Evolutionary conservation across 2,888 invertebrate species (phyloP).

Genomic region (Therioaphis trifolii): DNA sequence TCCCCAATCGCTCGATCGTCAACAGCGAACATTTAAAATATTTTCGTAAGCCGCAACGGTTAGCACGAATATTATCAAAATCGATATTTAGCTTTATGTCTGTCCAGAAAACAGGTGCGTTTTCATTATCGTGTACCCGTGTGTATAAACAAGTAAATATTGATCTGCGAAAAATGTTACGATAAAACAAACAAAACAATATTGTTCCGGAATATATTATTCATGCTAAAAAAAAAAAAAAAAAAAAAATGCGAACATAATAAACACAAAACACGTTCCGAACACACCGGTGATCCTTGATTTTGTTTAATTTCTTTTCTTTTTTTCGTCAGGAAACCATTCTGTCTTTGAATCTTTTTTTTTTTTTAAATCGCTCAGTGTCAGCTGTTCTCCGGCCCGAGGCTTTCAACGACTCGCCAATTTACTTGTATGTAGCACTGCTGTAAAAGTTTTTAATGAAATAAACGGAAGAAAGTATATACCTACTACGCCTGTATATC

Average conservation of each 20-base stretch:
- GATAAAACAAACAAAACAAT: constrained; percentile 16
- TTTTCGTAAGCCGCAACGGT: too few species aligned
- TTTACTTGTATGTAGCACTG: not conserved
- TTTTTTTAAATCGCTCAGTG: not conserved
- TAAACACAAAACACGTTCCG: constrained; percentile 2
- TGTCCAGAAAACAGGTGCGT: too few species aligned
- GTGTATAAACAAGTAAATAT: constrained; percentile 25
- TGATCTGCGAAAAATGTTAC: not conserved
- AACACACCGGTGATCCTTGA: constrained; percentile 27
- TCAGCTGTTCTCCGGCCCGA: not conserved
- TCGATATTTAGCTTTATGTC: too few species aligned
- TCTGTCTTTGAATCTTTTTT: not conserved
- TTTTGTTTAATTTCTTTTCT: not conserved
- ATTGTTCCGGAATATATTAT: constrained; percentile 21
- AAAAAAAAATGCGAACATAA: constrained; percentile 14
- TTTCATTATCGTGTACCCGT: too few species aligned
- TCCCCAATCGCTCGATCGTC: too few species aligned
- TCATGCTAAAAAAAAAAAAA: not conserved
- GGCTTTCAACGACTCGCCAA: not conserved
- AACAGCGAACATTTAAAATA: too few species aligned
- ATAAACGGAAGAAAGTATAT: constrained; percentile 3
- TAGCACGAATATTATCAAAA: too few species aligned
- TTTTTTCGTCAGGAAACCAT: constrained; percentile 13
- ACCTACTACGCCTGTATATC: not conserved
- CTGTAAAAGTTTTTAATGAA: constrained; percentile 28